These are phyloP conservation scores for Tetropium fuscum DNA, from an alignment of 2,888 invertebrate genomes.

Conservation along the genomic window DNA sequence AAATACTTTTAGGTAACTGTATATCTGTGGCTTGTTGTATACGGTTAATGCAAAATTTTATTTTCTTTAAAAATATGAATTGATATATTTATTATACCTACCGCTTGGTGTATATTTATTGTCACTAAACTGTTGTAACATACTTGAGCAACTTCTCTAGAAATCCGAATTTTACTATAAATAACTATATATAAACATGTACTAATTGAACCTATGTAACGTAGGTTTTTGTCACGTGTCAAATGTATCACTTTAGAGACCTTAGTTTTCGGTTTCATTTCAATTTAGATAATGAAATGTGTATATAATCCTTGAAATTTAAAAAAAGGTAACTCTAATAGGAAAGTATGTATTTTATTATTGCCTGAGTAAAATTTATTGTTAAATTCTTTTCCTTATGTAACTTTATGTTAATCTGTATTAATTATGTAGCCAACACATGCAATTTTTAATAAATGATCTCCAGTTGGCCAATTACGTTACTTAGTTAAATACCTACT, in stretches of 20 bases:
- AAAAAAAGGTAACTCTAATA: conserved; percentile 47
- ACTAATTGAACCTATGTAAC: conserved; percentile 54
- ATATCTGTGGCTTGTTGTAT: conserved; percentile 66
- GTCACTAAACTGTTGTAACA: conserved; percentile 60
- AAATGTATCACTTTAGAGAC: conserved; percentile 40
- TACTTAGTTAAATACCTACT: conserved; percentile 36
- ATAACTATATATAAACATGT: conserved; percentile 53
- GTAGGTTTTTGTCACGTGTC: conserved; percentile 50
- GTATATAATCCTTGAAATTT: conserved; percentile 47
- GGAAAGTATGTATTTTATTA: conserved; percentile 45
- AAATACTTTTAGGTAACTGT: conserved; percentile 64
- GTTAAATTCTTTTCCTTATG: conserved; percentile 37
- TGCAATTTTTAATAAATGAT: conserved; percentile 40
- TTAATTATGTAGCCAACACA: conserved; percentile 29
- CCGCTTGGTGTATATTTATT: conserved; percentile 59
- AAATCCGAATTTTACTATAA: conserved; percentile 64
- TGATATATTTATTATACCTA: conserved; percentile 29
- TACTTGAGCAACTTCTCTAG: conserved; percentile 63
- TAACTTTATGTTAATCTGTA: conserved; percentile 31
- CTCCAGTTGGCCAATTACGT: conserved; percentile 40
- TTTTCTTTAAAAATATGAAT: conserved; percentile 49
- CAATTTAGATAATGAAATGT: conserved; percentile 46
- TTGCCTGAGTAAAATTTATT: conserved; percentile 36
- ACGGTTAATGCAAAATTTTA: conserved; percentile 58
- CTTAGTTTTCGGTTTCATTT: conserved; percentile 37